Percentiles rank a stretch among this genome's conserved stretches.
phyloP scores from a whole-genome alignment of 1,140 invertebrate species.

The Thalassaphorura encarpata region DNA sequence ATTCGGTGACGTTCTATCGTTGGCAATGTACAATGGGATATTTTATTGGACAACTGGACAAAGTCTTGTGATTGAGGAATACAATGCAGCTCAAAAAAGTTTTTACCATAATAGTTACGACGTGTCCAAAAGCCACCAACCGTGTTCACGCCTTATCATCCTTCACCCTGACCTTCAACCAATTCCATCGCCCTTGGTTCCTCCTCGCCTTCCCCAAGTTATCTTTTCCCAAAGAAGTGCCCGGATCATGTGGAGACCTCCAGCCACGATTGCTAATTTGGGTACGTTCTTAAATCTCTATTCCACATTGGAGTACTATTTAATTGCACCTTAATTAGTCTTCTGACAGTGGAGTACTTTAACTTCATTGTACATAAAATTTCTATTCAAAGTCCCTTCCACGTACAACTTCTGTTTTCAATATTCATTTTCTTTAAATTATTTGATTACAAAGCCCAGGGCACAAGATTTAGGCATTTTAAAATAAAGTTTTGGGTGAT shows the following conservation, averaged over 20 bases:
- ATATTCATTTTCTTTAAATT: too few relatives aligned
- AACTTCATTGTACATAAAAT: not conserved
- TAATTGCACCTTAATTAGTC: not conserved
- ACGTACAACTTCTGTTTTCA: too few relatives aligned
- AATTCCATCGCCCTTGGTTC: slow-evolving; percentile 61
- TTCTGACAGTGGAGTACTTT: not conserved
- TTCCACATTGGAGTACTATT: not conserved
- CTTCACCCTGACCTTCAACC: slow-evolving; percentile 57
- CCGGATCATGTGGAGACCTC: slow-evolving; percentile 60
- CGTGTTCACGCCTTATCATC: slow-evolving; percentile 47
- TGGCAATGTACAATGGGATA: slow-evolving; percentile 61
- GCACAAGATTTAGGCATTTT: too few relatives aligned
- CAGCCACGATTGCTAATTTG: slow-evolving; percentile 62
- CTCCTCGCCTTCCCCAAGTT: slow-evolving; percentile 62
- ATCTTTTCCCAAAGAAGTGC: slow-evolving; percentile 38
- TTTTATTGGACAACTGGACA: slow-evolving; percentile 73
- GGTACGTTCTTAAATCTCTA: slow-evolving; percentile 41
- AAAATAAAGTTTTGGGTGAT: too few relatives aligned
- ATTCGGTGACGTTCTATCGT: slow-evolving; percentile 63
- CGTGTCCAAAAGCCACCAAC: slow-evolving; percentile 36
- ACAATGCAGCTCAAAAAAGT: slow-evolving; percentile 42
- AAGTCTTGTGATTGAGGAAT: slow-evolving; percentile 59
- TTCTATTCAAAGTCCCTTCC: not conserved
- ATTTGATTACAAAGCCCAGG: too few relatives aligned
- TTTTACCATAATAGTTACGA: slow-evolving; percentile 67